A percentile compares a stretch with the other conserved stretches of the same genome.
Evolutionary conservation across 2,888 invertebrate species (phyloP).

Genomic region (Amblyjoppa fuscipennis): DNA sequence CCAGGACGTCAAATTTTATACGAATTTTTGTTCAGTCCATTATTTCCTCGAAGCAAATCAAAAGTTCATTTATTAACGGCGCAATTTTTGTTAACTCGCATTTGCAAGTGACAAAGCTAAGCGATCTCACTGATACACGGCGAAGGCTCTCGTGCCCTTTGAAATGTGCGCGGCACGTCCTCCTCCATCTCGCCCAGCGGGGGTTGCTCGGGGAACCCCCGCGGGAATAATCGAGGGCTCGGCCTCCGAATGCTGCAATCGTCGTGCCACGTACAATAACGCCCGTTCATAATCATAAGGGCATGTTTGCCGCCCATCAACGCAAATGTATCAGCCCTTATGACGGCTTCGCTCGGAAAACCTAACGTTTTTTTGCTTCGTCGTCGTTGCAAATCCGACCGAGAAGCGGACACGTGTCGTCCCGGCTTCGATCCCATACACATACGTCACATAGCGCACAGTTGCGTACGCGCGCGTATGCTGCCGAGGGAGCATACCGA

Average conservation of each 20-base stretch:
- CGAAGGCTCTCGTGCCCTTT: not conserved
- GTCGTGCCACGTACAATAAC: not conserved
- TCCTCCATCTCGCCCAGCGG: conserved; percentile 1
- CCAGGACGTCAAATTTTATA: too few relatives aligned
- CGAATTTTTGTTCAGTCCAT: not conserved
- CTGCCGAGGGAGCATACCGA: conserved; percentile 15
- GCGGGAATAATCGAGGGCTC: conserved; percentile 22
- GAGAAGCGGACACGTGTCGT: conserved; percentile 31
- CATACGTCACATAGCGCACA: not conserved
- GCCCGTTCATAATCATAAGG: not conserved
- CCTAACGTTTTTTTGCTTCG: conserved; percentile 17
- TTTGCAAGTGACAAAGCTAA: conserved; percentile 10
- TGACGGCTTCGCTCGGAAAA: not conserved
- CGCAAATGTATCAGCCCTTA: not conserved
- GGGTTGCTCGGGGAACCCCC: conserved; percentile 24
- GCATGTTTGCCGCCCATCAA: not conserved
- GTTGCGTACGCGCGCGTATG: not conserved
- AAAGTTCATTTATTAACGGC: not conserved
- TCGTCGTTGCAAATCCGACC: conserved; percentile 18
- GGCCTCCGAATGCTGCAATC: not conserved
- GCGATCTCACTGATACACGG: not conserved
- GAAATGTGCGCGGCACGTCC: conserved; percentile 6
- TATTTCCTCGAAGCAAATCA: not conserved
- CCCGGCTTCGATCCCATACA: conserved; percentile 13
- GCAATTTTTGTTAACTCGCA: conserved; percentile 11